Conservation (phyloP, 37 sponge, comb jelly and placozoan genomes). For the Chondrosia reniformis region DNA sequence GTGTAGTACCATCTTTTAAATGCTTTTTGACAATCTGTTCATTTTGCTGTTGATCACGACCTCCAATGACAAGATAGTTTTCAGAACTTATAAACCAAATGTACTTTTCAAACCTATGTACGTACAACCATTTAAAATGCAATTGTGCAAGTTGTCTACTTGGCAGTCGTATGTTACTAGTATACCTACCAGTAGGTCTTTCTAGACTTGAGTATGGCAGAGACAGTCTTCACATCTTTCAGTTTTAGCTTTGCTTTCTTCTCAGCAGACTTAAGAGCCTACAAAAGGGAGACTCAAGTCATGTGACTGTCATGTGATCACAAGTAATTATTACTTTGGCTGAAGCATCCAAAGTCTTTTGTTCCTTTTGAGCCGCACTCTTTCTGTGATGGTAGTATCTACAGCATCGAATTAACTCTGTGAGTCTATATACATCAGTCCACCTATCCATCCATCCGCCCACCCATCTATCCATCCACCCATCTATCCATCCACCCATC, state of each 20-base stretch:
- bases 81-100: constrained; percentile 95
- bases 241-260: constrained; percentile 82
- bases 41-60: constrained; percentile 96
- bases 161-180: too few species aligned
- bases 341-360: constrained; percentile 91
- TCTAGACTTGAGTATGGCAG: constrained; percentile 86
- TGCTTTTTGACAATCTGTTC: constrained; percentile 92
- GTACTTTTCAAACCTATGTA: constrained; percentile 96
- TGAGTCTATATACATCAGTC: too few species aligned
- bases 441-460: too few species aligned
- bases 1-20: constrained; percentile 56
- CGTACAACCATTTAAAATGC: too few species aligned
- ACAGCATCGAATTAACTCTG: too few species aligned
- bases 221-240: constrained; percentile 76
- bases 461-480: too few species aligned
- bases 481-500: too few species aligned
- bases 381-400: constrained; percentile 82
- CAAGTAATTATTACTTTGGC: constrained; percentile 37
- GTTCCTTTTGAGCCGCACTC: constrained; percentile 81
- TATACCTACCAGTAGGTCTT: constrained; percentile 82
- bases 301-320: neutral
- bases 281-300: neutral
- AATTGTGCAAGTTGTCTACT: too few species aligned
- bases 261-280: constrained; percentile 97
- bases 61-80: constrained; percentile 94